Evolutionary conservation across 1,140 invertebrate species (phyloP), one percentile per base, ranked within the genome.

Genomic region (Drosophila yakuba): DNA sequence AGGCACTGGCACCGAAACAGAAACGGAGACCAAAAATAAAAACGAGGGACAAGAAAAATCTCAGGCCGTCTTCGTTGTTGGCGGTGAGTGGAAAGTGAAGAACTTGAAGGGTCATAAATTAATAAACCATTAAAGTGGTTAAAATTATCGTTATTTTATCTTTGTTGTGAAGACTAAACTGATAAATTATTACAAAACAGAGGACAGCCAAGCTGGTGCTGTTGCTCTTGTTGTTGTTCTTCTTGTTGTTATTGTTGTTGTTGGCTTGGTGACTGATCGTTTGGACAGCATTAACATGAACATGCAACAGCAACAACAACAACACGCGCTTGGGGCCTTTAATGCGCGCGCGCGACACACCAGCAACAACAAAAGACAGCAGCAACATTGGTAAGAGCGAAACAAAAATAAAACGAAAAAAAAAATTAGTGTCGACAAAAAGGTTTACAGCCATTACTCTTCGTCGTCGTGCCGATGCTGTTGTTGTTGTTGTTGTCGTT

Each of bases 71-170:
- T 44, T 15, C 62, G 48, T 14, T 62, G 74, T 48, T 64, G 69
- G 75, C 83, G 83, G 83, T 72, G 83, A 84, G 84, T 80, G 84
- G 84, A 89, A 89, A 89, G 84, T 84, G 84, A 89, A 83, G 84
- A 89, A 89, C 86, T 90, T 91, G 90, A 91, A 91, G 90, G 90
- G 90, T 91, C 90, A 91, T 91, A 91, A 91, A 91, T 91, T 91
- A 91, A 91, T 91, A 91, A 91, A 90, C 90, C 90, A 91, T 91
- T 91, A 91, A 91, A 91, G 86, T 91, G 90, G 81, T 90, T 91
- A 90, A 91, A 91, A 91, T 91, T 91, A 91, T 91, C 90, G 85
- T 91, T 88, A 84, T 91, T 91, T 91, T 83, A 91, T 91, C 76
- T 83, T 83, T 91, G 88, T 88, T 91, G 73, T 81, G 80, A 88